Base-by-base conservation (phyloP, 2,888 invertebrate species). In the Cheilosia soror region DNA sequence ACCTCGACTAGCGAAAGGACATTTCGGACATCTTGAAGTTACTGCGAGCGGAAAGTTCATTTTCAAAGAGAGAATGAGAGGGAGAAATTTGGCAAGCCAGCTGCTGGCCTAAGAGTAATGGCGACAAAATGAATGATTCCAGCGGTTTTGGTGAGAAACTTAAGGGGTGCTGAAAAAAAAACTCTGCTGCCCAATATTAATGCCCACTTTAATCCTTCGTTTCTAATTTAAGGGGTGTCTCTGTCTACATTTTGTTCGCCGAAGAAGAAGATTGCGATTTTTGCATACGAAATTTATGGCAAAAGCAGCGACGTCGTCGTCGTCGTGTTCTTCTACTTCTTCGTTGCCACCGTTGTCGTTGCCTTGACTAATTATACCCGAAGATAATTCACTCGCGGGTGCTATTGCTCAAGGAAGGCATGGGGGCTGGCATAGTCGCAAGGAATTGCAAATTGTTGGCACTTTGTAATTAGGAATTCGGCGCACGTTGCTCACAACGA, bases 401-500 rank as follows among this genome's bases (percentile, higher is more conserved):
- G 85, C 81, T 85, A 62, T 62, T 75, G 31, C 62, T 44, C 33
- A 29, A 42, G 72, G 83, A 49, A 66, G 25, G 31, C 27, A 9
- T 15, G 55, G 57, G 5, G 31, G 55, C 25, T 62, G 68, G 58
- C 42, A 55, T 60, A 53, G 69, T 76, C 76, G 81, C 42, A 76
- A 63, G 66, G 85, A 85, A 85, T 85, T 77, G 85, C 85, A 85
- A 85, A 85, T 85, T 85, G 81, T 85, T 85, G 85, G 76, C 85
- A 77, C 85, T 85, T 81, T 85, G 85, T 85, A 83, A 79, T 77
- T 83, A 82, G 86, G 72, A 77, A 86, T 82, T 82, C 86, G 44
- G 63, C 53, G 77, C 86, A 82, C 86, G 86, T 73, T 77, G 77
- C 77, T 82, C 69, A 44, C 85, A 90, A 88, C 91, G 91, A 91